A percentile compares a stretch with the other conserved stretches of the same genome.
phyloP scores from a whole-genome alignment of 2,888 invertebrate genomes.

The Xylota sylvarum region DNA sequence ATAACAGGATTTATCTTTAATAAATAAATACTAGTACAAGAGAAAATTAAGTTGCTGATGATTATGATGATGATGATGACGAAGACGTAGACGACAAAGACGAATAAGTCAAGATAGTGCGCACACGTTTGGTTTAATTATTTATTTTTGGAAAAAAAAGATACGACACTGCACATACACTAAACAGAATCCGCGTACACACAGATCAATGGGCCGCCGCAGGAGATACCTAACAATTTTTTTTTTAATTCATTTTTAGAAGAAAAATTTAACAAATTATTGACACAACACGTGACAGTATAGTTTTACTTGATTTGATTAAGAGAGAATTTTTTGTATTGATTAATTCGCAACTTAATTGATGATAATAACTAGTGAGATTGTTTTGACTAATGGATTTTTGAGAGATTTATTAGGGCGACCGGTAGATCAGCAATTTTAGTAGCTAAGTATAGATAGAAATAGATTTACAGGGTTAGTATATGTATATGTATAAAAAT shows the following conservation, averaged over 20 bases:
- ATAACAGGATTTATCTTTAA: conserved; percentile 75
- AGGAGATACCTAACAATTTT: conserved; percentile 4
- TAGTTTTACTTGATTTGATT: conserved; percentile 9
- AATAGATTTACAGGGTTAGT: no score
- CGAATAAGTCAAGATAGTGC: conserved; percentile 20
- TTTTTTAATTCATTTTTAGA: not conserved
- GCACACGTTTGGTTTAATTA: conserved; percentile 34
- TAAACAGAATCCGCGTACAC: not conserved
- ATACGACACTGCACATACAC: not conserved
- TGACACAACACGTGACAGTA: conserved; percentile 22
- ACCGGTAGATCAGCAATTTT: no score
- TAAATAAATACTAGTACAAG: conserved; percentile 52
- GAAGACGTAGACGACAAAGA: conserved; percentile 8
- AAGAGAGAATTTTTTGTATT: not conserved
- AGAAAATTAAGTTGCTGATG: conserved; percentile 38
- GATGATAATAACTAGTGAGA: not conserved
- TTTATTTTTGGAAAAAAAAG: conserved; percentile 33
- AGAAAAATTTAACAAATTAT: conserved; percentile 10
- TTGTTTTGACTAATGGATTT: not conserved
- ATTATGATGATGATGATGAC: conserved; percentile 47
- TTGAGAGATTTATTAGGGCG: not conserved
- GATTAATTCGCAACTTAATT: not conserved
- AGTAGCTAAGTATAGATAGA: no score
- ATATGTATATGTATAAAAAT: no score
- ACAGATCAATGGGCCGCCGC: not conserved